Conservation (phyloP, 1,140 invertebrate species). For the Zaprionus inermis region DNA sequence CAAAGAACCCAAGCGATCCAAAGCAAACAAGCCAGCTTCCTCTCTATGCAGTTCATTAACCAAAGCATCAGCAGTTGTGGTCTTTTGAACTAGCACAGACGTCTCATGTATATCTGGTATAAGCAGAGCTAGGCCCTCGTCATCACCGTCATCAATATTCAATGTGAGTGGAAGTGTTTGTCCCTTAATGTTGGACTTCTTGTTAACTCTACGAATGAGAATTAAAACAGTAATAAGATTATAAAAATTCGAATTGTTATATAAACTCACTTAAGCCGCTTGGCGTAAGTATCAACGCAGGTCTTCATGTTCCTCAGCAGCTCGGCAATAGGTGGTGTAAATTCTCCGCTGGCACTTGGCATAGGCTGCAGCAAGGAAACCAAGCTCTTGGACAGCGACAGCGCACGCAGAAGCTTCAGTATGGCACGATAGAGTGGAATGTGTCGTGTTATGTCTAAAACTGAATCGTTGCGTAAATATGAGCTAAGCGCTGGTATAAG, state of each 20-base stretch:
- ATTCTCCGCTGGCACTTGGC: slow-evolving; percentile 66
- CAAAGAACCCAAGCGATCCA: slow-evolving; percentile 84
- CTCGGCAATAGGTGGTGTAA: slow-evolving; percentile 86
- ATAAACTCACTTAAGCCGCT: slow-evolving; percentile 89
- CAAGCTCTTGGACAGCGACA: slow-evolving; percentile 89
- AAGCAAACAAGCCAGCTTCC: slow-evolving; percentile 67
- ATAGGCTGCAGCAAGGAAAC: slow-evolving; percentile 88
- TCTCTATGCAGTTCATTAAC: slow-evolving; percentile 80
- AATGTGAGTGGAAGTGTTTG: slow-evolving; percentile 83
- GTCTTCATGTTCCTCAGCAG: slow-evolving; percentile 94
- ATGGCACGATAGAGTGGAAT: slow-evolving; percentile 95
- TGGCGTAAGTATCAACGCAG: slow-evolving; percentile 96
- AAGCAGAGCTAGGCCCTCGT: slow-evolving; percentile 93
- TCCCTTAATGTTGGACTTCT: slow-evolving; percentile 83
- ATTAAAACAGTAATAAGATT: no score
- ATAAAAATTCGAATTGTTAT: no score
- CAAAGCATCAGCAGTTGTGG: slow-evolving; percentile 86
- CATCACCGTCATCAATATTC: slow-evolving; percentile 86
- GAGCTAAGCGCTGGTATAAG: slow-evolving; percentile 94
- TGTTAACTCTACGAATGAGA: slow-evolving; percentile 75
- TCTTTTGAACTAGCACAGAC: slow-evolving; percentile 90
- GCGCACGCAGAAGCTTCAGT: slow-evolving; percentile 91
- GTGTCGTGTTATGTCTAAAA: slow-evolving; percentile 97
- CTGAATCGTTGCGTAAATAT: slow-evolving; percentile 97
- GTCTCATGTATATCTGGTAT: slow-evolving; percentile 96